A percentile compares a stretch with the other conserved stretches of the same genome.
These are phyloP conservation scores for Acrocephalus kingi DNA, from an alignment of 2,113 vertebrate genomes.

Conservation along the genomic window DNA sequence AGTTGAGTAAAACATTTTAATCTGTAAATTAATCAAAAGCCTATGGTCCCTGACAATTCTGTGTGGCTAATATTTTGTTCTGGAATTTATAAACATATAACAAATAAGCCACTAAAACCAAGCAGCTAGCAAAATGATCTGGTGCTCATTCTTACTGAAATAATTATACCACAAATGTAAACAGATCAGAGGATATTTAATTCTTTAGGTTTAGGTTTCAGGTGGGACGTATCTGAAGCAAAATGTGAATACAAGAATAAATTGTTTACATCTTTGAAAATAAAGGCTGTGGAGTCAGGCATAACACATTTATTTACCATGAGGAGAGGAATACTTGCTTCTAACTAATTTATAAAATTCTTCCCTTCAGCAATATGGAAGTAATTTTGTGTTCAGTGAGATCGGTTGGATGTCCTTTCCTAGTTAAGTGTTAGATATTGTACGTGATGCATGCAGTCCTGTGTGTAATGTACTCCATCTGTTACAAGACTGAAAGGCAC, in stretches of 20 bases:
- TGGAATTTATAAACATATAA: not conserved
- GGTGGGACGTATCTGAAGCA: not conserved
- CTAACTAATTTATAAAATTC: not conserved
- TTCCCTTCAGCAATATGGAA: not conserved
- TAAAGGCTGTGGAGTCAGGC: not conserved
- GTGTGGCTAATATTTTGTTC: not conserved
- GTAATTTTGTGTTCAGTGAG: not conserved
- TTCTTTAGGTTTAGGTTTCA: not conserved
- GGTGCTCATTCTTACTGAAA: not conserved
- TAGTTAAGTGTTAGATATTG: slow-evolving; percentile 30
- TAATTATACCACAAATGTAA: not conserved
- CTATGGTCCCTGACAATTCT: not conserved
- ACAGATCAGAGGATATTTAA: not conserved
- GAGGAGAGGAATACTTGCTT: not conserved
- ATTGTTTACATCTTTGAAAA: not conserved
- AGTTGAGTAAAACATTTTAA: not conserved
- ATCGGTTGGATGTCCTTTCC: slow-evolving; percentile 7
- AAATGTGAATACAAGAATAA: not conserved
- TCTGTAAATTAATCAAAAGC: not conserved
- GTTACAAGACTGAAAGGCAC: slow-evolving; percentile 55
- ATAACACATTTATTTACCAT: not conserved
- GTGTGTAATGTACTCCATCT: slow-evolving; percentile 60
- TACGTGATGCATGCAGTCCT: slow-evolving; percentile 50
- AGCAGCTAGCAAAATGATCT: not conserved
- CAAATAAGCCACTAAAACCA: not conserved